Conservation (phyloP, 2,113 vertebrate species). For the Prochilodus magdalenae region DNA sequence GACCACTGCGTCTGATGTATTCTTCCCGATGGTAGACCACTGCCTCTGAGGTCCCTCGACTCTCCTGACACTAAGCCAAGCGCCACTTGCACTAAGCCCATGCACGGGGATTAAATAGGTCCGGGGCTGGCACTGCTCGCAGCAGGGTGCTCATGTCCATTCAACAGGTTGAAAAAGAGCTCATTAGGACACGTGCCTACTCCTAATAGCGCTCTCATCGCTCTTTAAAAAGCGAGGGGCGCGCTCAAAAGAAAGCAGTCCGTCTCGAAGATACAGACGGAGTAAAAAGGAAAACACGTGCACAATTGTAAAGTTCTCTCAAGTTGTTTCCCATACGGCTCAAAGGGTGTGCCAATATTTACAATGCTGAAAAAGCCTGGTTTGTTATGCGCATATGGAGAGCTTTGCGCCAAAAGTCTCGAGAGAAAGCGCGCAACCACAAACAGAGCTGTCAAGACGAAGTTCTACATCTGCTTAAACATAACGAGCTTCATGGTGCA, state of each 20-base stretch:
- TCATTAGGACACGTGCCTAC: constrained; percentile 68
- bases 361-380: constrained; percentile 54
- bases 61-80: constrained; percentile 36
- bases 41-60: constrained; percentile 7
- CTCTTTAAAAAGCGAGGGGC: constrained; percentile 63
- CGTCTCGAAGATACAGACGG: constrained; percentile 65
- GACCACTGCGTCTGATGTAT: neutral
- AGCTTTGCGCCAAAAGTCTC: constrained; percentile 15
- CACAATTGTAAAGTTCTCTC: constrained; percentile 72
- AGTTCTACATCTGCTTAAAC: neutral
- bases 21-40: neutral
- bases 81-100: constrained; percentile 28
- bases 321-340: constrained; percentile 64
- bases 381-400: constrained; percentile 25
- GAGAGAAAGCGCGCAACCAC: constrained; percentile 2
- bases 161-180: constrained; percentile 69
- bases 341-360: constrained; percentile 66
- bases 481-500: too few relatives aligned
- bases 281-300: constrained; percentile 67
- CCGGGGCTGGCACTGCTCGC: constrained; percentile 54
- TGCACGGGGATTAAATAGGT: constrained; percentile 76
- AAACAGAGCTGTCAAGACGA: neutral
- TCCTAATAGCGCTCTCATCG: constrained; percentile 66
- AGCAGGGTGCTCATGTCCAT: constrained; percentile 62
- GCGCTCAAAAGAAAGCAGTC: constrained; percentile 67